Evolutionary conservation across 2,797 vertebrate genomes (phyloP), one percentile per base, ranked within the genome.

Genomic region (Octomys mimax): DNA sequence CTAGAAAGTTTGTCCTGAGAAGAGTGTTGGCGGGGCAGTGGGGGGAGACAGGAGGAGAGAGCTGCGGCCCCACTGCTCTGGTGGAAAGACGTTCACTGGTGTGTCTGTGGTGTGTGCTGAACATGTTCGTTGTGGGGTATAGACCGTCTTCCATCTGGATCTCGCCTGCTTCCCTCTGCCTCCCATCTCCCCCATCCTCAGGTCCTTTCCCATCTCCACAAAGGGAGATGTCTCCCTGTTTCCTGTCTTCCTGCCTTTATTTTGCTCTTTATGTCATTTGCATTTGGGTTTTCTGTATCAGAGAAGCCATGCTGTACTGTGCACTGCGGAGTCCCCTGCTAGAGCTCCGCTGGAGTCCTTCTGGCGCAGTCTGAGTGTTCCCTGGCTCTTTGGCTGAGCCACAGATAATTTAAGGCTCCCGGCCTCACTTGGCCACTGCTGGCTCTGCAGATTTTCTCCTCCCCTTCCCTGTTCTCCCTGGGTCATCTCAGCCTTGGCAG

Each of bases 51-150:
- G 33, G 49, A 70, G 2, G 33, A 18, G 42, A 49, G 13, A 13
- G 11, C 5, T 10, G 0, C 10, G 6, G 3, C 33, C 31, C 5
- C 8, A 2, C 22, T 2, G 2, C 31, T 66, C 36, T 87, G n/a
- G 28, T 70, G 12, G 5, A 77, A 77, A 16, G 14, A 7, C 2
- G 39, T 49, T 28, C 42, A 14, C 8, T 26, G 7, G 42, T 24
- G 4, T 77, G 71, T 28, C 13, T 26, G 73, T 31, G 73, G 7
- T 28, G 26, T 28, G 7, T 31, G 26, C 42, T 77, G 73, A 49
- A 8, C 16, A 4, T 75, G 1, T 42, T 26, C 10, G 4, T 6
- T 24, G 42, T 6, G 39, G 71, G 24, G 66, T 68, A 2, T 24
- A 24, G 10, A 28, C 5, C 12, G 36, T 14, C 71, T 26, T 46